Percentiles rank a stretch among this genome's conserved stretches.
These are phyloP conservation scores for Rhynchonycteris naso DNA, from an alignment of 2,797 vertebrate genomes.

Conservation along the genomic window DNA sequence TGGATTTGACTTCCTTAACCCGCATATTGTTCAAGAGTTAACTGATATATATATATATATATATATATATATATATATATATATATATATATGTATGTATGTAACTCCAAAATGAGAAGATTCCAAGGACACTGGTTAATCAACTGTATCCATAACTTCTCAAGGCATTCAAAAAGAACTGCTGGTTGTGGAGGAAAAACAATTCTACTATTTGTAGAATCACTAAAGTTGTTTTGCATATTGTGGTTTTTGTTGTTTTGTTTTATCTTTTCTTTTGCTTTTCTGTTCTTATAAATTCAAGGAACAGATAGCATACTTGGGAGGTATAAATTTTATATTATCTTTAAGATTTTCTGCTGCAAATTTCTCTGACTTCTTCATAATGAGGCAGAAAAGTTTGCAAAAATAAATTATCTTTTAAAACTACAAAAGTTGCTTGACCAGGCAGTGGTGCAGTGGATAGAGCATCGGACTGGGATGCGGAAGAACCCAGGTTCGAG, in stretches of 20 bases:
- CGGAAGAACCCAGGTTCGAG: too few relatives aligned
- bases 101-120: background rate
- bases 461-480: too few relatives aligned
- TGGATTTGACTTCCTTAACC: background rate
- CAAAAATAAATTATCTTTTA: conserved; percentile 2
- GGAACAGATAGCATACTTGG: background rate
- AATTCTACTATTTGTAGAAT: background rate
- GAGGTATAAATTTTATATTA: background rate
- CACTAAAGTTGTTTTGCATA: background rate
- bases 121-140: background rate
- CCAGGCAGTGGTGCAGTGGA: too few relatives aligned
- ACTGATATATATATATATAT: too few relatives aligned
- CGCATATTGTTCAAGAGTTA: background rate
- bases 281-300: background rate
- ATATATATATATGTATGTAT: too few relatives aligned
- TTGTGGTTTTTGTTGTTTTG: background rate
- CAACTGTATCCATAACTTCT: too few relatives aligned
- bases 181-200: background rate
- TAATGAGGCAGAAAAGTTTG: conserved; percentile 66
- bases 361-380: conserved; percentile 71
- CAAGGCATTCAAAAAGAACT: background rate
- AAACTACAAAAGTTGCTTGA: conserved; percentile 12
- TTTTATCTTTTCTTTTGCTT: conserved; percentile 55
- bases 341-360: conserved; percentile 52
- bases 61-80: too few relatives aligned